Evolutionary conservation across 2,113 vertebrate genomes (phyloP).

Genomic region (Indicator maculatus): DNA sequence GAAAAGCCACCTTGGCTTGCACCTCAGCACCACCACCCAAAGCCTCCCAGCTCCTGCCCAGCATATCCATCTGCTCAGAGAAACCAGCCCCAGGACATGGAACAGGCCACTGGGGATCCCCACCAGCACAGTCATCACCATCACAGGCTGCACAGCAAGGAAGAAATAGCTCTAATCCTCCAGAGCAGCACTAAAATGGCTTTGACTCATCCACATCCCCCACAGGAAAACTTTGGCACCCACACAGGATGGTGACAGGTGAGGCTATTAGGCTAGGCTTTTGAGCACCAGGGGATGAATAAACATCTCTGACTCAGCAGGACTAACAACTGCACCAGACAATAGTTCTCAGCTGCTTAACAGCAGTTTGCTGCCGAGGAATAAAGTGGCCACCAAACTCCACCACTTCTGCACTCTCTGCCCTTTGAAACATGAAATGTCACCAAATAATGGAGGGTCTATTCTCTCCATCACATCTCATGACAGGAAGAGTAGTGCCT

Average conservation of each 20-base stretch:
- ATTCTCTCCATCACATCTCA: background rate
- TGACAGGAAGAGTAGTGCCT: background rate
- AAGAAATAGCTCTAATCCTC: background rate
- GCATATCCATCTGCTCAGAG: background rate
- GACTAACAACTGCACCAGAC: background rate
- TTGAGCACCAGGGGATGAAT: background rate
- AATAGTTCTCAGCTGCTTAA: background rate
- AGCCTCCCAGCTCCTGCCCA: background rate
- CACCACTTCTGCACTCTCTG: background rate
- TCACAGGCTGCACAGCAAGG: background rate
- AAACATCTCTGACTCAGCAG: slow-evolving; percentile 54
- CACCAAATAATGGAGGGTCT: background rate
- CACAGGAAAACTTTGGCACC: background rate
- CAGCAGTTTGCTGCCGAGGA: background rate
- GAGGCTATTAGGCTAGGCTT: background rate
- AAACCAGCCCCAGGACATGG: rapidly evolving
- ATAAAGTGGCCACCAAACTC: background rate
- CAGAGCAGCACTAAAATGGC: background rate
- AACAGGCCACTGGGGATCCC: background rate
- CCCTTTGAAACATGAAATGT: background rate
- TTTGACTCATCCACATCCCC: slow-evolving; percentile 34
- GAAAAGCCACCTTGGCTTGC: background rate
- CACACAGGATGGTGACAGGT: background rate
- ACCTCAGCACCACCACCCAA: rapidly evolving
- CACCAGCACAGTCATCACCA: background rate